Conservation (phyloP, 2,888 invertebrate species). For the Caenorhabditis plicata region DNA sequence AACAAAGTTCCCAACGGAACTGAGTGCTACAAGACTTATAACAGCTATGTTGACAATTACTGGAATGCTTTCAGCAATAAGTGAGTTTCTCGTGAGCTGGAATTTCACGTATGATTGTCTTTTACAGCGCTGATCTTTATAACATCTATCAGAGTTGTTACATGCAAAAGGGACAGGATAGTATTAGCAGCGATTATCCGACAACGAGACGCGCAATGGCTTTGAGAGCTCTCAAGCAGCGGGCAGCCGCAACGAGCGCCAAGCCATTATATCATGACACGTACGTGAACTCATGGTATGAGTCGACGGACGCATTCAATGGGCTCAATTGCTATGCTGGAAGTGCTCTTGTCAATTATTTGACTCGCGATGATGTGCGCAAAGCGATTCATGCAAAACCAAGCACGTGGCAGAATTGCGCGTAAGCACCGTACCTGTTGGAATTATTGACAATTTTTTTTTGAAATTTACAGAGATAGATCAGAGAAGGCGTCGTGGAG, state of each 20-base stretch:
- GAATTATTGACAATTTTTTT: too few species aligned
- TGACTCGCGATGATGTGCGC: slow-evolving; percentile 56
- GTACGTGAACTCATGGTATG: slow-evolving; percentile 35
- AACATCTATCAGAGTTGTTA: slow-evolving; percentile 51
- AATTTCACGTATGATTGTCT: background rate
- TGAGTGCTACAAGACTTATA: slow-evolving; percentile 16
- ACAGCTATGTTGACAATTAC: slow-evolving; percentile 29
- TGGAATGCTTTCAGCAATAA: too few species aligned
- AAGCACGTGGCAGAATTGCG: slow-evolving; percentile 23
- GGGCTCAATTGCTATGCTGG: slow-evolving; percentile 54
- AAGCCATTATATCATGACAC: slow-evolving; percentile 15
- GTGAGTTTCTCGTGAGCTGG: too few species aligned
- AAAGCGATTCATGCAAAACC: slow-evolving; percentile 50
- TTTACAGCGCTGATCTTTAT: slow-evolving; percentile 35
- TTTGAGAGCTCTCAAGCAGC: slow-evolving; percentile 5
- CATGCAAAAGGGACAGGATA: slow-evolving; percentile 5
- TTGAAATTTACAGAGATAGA: too few species aligned
- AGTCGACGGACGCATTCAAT: slow-evolving; percentile 49
- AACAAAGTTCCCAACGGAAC: slow-evolving; percentile 18
- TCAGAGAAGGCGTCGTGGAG: too few species aligned
- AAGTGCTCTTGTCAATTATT: slow-evolving; percentile 43
- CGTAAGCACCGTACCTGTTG: background rate
- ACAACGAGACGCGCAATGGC: slow-evolving; percentile 5
- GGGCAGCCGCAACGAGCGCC: background rate
- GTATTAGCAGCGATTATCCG: slow-evolving; percentile 13